phyloP scores from a whole-genome alignment of 2,113 vertebrate species.

The Chauna torquata region DNA sequence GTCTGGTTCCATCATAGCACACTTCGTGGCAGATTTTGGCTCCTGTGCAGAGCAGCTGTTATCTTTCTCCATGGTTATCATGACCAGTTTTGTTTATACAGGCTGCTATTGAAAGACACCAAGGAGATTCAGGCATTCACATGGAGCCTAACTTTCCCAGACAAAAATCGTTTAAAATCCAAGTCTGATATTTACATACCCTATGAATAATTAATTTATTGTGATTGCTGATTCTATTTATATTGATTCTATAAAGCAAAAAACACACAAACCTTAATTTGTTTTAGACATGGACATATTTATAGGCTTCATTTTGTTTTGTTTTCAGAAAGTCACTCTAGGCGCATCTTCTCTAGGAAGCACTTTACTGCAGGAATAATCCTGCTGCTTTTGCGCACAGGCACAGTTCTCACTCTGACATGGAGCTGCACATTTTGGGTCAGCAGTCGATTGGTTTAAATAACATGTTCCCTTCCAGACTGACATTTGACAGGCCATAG shows the following conservation, averaged over 20 bases:
- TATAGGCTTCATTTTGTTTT: neutral
- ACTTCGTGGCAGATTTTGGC: neutral
- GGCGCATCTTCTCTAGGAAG: neutral
- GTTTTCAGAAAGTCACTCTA: neutral
- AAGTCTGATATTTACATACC: neutral
- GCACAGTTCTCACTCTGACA: accelerated
- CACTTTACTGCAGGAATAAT: neutral
- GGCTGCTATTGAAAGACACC: constrained; percentile 29
- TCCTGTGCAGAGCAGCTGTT: neutral
- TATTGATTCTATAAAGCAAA: neutral
- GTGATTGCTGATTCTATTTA: neutral
- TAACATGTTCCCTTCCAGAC: neutral
- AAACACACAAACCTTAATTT: neutral
- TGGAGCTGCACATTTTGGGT: neutral
- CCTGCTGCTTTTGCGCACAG: neutral
- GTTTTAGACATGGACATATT: neutral
- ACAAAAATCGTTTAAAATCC: neutral
- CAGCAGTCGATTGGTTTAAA: neutral
- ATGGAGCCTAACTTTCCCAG: neutral
- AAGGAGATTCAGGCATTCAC: neutral
- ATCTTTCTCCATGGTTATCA: neutral
- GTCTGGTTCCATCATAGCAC: neutral
- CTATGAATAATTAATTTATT: neutral
- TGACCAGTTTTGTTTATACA: neutral
- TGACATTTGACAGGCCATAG: neutral